Percentiles rank a stretch among this genome's conserved stretches.
These are phyloP conservation scores for Bathynomus jamesi DNA, from an alignment of 1,140 invertebrate genomes.

Conservation along the genomic window DNA sequence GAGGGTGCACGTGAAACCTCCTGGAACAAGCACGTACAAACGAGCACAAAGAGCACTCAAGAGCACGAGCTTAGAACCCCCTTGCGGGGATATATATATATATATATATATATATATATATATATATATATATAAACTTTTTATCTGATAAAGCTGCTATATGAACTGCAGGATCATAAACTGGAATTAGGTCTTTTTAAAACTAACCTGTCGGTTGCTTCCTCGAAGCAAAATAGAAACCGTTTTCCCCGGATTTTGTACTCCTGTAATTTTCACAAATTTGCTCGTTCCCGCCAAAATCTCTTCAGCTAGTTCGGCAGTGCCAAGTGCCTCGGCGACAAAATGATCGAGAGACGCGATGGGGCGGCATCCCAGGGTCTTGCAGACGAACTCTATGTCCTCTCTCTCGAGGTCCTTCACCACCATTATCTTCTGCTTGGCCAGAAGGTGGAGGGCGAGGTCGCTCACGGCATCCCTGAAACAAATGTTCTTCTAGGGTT, in stretches of 20 bases:
- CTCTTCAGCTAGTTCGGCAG: slow-evolving; percentile 91
- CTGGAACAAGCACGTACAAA: no score
- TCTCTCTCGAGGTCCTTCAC: slow-evolving; percentile 96
- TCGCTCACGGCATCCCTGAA: slow-evolving; percentile 88
- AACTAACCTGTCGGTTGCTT: slow-evolving; percentile 93
- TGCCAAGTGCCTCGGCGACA: slow-evolving; percentile 72
- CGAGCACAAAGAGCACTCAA: no score
- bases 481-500: no score
- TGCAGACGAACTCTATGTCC: slow-evolving; percentile 95
- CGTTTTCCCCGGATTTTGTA: slow-evolving; percentile 77
- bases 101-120: no score
- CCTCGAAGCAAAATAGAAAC: slow-evolving; percentile 90
- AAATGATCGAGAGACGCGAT: slow-evolving; percentile 15
- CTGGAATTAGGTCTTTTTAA: no score
- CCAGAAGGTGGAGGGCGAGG: slow-evolving; percentile 92
- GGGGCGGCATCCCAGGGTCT: slow-evolving; percentile 57
- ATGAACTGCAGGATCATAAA: no score
- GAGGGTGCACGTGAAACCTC: no score
- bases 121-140: no score
- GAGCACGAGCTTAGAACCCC: no score
- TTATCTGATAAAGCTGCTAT: no score
- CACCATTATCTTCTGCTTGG: slow-evolving; percentile 90
- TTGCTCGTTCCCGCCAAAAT: slow-evolving; percentile 79
- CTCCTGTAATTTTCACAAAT: slow-evolving; percentile 85
- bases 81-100: no score